Evolutionary conservation across 1,140 invertebrate species (phyloP).

Genomic region (Achroia grisella): DNA sequence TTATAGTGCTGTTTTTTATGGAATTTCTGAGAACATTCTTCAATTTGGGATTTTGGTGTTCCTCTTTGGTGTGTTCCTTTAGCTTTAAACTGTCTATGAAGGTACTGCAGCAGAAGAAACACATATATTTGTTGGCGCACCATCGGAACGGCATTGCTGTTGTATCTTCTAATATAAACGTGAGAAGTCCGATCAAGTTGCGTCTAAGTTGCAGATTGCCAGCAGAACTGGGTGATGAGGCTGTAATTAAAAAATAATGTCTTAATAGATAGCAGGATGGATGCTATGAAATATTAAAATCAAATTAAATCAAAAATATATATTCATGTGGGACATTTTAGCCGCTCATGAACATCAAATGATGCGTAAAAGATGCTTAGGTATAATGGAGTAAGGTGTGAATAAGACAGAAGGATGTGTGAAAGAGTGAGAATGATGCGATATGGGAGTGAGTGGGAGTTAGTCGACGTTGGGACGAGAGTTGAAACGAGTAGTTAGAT

Average conservation of each 20-base stretch:
- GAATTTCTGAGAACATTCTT: constrained; percentile 8
- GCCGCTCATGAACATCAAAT: too few relatives aligned
- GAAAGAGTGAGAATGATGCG: too few relatives aligned
- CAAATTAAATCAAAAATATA: too few relatives aligned
- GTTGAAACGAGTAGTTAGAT: too few relatives aligned
- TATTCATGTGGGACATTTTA: too few relatives aligned
- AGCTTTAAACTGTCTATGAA: constrained; percentile 21
- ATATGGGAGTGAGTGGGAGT: too few relatives aligned
- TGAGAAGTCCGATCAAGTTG: constrained; percentile 16
- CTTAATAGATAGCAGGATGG: too few relatives aligned
- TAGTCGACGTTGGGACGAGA: too few relatives aligned
- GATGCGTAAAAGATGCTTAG: too few relatives aligned
- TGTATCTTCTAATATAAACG: constrained; percentile 28
- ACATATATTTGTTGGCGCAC: constrained; percentile 38
- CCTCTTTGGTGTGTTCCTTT: constrained; percentile 18
- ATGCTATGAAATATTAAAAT: too few relatives aligned
- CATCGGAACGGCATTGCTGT: constrained; percentile 45
- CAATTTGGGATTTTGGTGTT: constrained; percentile 18
- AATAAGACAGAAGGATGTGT: too few relatives aligned
- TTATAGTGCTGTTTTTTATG: constrained; percentile 6
- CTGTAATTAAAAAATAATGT: constrained; percentile 2
- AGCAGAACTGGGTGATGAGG: neutral
- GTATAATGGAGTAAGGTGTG: too few relatives aligned
- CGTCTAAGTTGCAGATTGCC: constrained; percentile 7
- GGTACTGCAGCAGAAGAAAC: constrained; percentile 43